These are phyloP conservation scores for Rhinatrema bivittatum DNA, from an alignment of 2,797 vertebrate species.

Conservation along the genomic window DNA sequence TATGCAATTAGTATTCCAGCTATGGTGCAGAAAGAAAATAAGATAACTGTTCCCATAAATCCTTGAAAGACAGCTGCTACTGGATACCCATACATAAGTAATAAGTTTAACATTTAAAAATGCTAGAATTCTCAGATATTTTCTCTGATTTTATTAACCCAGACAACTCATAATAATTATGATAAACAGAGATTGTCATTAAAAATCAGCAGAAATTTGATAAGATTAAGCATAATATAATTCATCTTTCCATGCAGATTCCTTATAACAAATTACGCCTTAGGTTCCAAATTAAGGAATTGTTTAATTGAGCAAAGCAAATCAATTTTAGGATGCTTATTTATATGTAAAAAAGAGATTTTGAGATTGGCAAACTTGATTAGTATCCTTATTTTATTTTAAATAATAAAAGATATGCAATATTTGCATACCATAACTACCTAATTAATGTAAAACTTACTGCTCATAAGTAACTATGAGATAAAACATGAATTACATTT, in stretches of 20 bases:
- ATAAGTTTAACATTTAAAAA: conserved; percentile 20
- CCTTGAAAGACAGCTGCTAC: conserved; percentile 11
- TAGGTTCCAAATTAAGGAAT: conserved; percentile 40
- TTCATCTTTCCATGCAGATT: conserved; percentile 42
- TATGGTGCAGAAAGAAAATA: neutral
- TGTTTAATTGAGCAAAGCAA: conserved; percentile 58
- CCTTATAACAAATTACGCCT: conserved; percentile 53
- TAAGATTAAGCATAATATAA: conserved; percentile 52
- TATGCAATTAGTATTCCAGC: neutral
- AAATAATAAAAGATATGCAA: too few species aligned
- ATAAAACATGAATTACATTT: too few species aligned
- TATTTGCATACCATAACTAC: too few species aligned
- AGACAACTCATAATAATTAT: conserved; percentile 58
- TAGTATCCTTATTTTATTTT: conserved; percentile 48
- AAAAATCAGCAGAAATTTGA: conserved; percentile 51
- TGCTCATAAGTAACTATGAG: too few species aligned
- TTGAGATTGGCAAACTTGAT: conserved; percentile 47
- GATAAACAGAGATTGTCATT: conserved; percentile 58
- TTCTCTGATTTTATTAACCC: conserved; percentile 49
- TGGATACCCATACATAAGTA: conserved; percentile 4
- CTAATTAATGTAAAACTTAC: too few species aligned
- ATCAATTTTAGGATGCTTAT: conserved; percentile 54
- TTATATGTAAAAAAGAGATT: conserved; percentile 54
- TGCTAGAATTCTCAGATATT: conserved; percentile 17
- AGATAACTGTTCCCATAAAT: neutral